Conservation (phyloP, 2,113 vertebrate species). For the Ictidomys tridecemlineatus region DNA sequence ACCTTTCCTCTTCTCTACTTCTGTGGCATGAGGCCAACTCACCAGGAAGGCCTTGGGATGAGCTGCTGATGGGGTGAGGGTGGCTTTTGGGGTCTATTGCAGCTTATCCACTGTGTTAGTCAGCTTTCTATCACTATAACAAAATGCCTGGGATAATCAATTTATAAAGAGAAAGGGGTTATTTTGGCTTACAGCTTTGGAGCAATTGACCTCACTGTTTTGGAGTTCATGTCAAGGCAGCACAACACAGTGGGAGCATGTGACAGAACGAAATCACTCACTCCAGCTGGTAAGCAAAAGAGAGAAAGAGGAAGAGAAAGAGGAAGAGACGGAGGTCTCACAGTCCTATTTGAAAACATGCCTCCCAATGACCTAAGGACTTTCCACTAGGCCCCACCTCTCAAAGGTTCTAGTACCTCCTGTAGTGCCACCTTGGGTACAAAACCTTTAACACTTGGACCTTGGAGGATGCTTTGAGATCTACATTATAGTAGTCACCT, state of each 20-base stretch:
- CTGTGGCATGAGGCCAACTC: fast-evolving
- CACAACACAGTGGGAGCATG: not conserved
- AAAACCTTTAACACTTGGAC: not conserved
- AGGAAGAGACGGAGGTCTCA: not conserved
- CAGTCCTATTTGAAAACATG: not conserved
- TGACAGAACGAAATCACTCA: not conserved
- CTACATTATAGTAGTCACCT: not conserved
- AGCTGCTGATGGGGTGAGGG: not conserved
- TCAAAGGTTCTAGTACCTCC: not conserved
- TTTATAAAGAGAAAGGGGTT: not conserved
- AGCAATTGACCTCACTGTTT: not conserved
- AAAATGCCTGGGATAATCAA: not conserved
- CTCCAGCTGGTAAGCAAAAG: not conserved
- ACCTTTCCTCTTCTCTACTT: conserved; percentile 8
- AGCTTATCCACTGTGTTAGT: not conserved
- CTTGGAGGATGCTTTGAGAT: not conserved
- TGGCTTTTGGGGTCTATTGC: fast-evolving
- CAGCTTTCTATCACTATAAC: not conserved
- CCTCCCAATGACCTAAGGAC: not conserved
- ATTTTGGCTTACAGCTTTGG: not conserved
- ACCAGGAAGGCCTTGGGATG: not conserved
- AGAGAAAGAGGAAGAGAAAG: not conserved
- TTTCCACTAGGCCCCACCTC: not conserved
- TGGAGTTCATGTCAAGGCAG: not conserved
- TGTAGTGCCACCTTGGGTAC: too few species aligned